Conservation (phyloP, 2,113 vertebrate species). For the Microtus ochrogaster region DNA sequence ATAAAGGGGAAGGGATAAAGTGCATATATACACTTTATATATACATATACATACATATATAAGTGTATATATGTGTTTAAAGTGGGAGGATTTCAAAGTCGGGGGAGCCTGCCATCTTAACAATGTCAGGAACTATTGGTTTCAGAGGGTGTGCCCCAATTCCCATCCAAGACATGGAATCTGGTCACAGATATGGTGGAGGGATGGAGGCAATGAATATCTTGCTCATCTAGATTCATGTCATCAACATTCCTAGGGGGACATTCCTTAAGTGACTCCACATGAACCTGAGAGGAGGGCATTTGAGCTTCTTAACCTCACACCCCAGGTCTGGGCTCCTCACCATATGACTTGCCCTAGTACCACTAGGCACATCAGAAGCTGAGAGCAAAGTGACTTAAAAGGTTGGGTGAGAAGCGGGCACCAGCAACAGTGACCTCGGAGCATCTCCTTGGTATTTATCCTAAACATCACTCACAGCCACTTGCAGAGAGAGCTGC, state of each 20-base stretch:
- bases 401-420: background rate
- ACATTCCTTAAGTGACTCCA: background rate
- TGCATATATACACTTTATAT: no score
- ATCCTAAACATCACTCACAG: background rate
- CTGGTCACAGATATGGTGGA: background rate
- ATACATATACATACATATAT: no score
- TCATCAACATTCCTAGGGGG: background rate
- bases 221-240: background rate
- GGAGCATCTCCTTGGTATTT: background rate
- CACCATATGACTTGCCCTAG: rapidly evolving
- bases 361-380: background rate
- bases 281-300: background rate
- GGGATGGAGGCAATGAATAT: background rate
- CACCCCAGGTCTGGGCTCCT: background rate
- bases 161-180: background rate
- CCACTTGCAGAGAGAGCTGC: background rate
- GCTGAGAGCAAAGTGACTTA: background rate
- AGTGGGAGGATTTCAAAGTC: background rate
- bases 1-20: background rate
- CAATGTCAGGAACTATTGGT: background rate
- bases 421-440: background rate
- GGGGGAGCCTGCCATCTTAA: background rate
- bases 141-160: background rate
- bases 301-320: background rate
- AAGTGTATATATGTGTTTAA: no score